These are phyloP conservation scores for Echinometra lucunter DNA, from an alignment of 53 echinoderm and acorn worm genomes.

Conservation along the genomic window DNA sequence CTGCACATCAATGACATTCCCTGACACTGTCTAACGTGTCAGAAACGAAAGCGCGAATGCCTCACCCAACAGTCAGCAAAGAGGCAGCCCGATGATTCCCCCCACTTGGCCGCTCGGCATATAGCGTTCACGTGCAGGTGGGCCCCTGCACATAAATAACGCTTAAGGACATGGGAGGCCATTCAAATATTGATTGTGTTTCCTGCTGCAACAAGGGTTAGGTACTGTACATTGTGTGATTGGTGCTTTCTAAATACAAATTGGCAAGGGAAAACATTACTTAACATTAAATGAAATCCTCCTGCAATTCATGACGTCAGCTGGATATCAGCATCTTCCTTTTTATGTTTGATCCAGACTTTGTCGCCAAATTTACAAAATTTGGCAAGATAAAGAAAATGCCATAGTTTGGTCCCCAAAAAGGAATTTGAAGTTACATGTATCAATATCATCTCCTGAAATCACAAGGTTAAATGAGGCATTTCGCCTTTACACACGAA, in stretches of 20 bases:
- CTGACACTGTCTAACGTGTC: neutral
- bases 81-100: conserved; percentile 19
- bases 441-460: too few species aligned
- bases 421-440: too few species aligned
- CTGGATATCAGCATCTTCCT: neutral
- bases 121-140: conserved; percentile 43
- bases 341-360: neutral
- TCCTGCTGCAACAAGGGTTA: conserved; percentile 36
- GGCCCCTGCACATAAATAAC: conserved; percentile 68
- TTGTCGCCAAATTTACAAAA: too few species aligned
- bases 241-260: neutral
- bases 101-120: conserved; percentile 27
- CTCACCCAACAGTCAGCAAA: conserved; percentile 15
- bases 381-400: too few species aligned
- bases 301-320: neutral
- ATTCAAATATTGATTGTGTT: neutral
- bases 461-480: too few species aligned
- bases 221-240: neutral
- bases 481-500: too few species aligned
- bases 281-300: neutral
- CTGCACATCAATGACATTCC: conserved; percentile 25
- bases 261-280: neutral
- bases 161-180: conserved; percentile 32
- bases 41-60: conserved; percentile 2
- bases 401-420: too few species aligned